A percentile compares a stretch with the other conserved stretches of the same genome.
These are phyloP conservation scores for Trinectes maculatus DNA, from an alignment of 2,113 vertebrate species.

Conservation along the genomic window DNA sequence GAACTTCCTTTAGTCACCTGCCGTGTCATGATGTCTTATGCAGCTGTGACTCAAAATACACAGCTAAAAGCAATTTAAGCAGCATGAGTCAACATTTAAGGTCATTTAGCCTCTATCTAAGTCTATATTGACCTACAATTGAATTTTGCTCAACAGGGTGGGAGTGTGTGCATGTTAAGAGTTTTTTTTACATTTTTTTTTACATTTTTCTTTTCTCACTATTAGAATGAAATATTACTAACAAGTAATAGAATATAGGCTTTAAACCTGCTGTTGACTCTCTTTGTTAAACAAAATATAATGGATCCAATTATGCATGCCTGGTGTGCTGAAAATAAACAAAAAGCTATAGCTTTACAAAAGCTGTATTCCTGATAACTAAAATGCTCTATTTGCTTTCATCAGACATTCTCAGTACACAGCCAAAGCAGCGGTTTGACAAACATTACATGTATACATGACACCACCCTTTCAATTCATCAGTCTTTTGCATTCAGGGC, in stretches of 20 bases:
- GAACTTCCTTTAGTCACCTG: not conserved
- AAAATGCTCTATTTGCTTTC: not conserved
- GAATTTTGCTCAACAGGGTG: not conserved
- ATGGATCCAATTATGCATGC: not conserved
- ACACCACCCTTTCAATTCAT: not conserved
- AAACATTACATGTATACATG: not conserved
- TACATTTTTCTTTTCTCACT: too few relatives aligned
- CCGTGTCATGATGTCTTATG: not conserved
- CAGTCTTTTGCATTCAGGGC: not conserved
- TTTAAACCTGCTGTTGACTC: not conserved
- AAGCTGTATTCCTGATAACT: not conserved
- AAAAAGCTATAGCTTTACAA: not conserved
- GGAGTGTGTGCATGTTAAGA: not conserved
- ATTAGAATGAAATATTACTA: not conserved
- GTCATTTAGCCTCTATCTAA: not conserved
- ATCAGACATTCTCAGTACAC: not conserved
- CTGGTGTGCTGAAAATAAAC: not conserved
- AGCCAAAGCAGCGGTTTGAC: not conserved
- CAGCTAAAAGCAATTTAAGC: not conserved
- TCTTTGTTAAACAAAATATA: not conserved
- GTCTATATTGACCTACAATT: conserved; percentile 2
- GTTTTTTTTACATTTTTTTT: too few relatives aligned
- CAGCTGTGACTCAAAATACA: not conserved
- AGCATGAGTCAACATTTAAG: conserved; percentile 1
- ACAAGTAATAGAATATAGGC: not conserved